Conservation (phyloP, 2,888 invertebrate species). For the Unio delphinus region DNA sequence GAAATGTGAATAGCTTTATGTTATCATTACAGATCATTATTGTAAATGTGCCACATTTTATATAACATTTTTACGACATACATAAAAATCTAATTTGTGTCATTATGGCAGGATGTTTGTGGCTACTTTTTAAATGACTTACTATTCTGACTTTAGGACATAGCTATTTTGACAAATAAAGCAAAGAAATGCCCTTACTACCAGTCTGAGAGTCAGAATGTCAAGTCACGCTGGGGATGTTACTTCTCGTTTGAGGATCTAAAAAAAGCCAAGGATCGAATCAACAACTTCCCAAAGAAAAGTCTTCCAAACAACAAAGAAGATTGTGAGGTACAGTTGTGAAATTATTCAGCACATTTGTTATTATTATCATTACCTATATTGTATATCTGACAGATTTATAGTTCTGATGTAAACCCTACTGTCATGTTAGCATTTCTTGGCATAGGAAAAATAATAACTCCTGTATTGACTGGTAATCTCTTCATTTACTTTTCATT, state of each 20-base stretch:
- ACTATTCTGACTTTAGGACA: constrained; percentile 51
- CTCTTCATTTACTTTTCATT: no score
- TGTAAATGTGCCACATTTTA: no score
- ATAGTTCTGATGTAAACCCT: no score
- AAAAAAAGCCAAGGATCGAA: constrained; percentile 23
- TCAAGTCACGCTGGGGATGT: constrained; percentile 66
- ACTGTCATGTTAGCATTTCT: no score
- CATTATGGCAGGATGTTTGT: background rate
- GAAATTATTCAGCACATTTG: no score
- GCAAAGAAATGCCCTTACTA: constrained; percentile 62
- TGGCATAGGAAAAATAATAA: no score
- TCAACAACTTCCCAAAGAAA: constrained; percentile 21
- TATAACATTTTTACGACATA: background rate
- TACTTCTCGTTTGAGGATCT: constrained; percentile 44
- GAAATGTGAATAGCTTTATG: no score
- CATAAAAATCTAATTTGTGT: background rate
- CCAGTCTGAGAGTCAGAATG: constrained; percentile 64
- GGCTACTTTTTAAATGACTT: background rate
- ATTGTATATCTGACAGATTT: no score
- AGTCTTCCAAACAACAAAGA: constrained; percentile 63
- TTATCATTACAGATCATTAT: no score
- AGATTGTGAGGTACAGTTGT: constrained; percentile 62
- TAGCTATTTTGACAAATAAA: constrained; percentile 67
- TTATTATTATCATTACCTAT: no score
- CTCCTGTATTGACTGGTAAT: no score